These are phyloP conservation scores for Nematolebias whitei DNA, from an alignment of 2,113 vertebrate genomes.

Conservation along the genomic window DNA sequence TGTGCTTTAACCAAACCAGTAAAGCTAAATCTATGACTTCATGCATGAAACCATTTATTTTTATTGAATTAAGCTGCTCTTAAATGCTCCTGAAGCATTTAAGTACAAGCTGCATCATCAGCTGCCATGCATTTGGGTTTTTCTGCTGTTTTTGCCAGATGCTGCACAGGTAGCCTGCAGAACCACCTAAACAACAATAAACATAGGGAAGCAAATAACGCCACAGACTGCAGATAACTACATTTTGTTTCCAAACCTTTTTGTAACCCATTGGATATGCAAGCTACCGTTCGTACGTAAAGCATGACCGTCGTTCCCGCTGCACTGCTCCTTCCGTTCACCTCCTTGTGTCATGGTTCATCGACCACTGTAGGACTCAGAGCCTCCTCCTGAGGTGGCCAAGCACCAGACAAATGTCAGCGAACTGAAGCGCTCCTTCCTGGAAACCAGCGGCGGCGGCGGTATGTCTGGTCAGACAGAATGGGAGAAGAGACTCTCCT, in stretches of 20 bases:
- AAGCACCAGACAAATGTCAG: constrained; percentile 94
- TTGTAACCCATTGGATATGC: constrained; percentile 33
- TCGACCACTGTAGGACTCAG: constrained; percentile 70
- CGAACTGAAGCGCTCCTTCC: constrained; percentile 94
- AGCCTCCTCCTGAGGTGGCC: constrained; percentile 86
- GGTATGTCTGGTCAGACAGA: constrained; percentile 81
- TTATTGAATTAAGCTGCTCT: constrained; percentile 5
- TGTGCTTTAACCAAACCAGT: constrained; percentile 36
- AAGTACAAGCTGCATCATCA: constrained; percentile 36
- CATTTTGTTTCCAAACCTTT: constrained; percentile 18
- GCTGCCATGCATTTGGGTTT: constrained; percentile 1
- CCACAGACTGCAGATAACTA: constrained; percentile 19
- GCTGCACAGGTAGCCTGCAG: constrained; percentile 35
- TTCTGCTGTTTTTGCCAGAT: constrained; percentile 25
- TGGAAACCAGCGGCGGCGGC: constrained; percentile 81
- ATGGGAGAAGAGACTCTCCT: constrained; percentile 93
- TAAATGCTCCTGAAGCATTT: constrained; percentile 57
- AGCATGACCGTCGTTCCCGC: constrained; percentile 55
- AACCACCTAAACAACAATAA: constrained; percentile 8
- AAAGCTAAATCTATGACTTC: constrained; percentile 24
- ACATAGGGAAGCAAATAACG: constrained; percentile 2
- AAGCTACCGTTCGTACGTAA: constrained; percentile 38
- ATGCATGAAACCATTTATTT: constrained; percentile 40
- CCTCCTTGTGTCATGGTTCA: constrained; percentile 60
- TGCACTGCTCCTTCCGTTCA: constrained; percentile 21